Conservation (phyloP, 2,888 invertebrate genomes). For the Idaea dimidiata region DNA sequence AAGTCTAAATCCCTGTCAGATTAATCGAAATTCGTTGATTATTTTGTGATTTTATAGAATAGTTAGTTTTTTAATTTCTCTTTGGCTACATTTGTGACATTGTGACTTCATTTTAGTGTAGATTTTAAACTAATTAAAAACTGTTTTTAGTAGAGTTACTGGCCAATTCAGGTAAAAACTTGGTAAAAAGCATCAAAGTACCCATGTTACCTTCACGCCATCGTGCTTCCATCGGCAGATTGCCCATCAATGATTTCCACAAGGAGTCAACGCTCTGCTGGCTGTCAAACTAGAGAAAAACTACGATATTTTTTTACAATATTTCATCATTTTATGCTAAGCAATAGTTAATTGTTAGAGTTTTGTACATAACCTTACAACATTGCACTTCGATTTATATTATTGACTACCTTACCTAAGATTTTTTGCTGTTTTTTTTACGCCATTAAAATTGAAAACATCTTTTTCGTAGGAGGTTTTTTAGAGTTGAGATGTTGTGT, state of each 20-base stretch:
- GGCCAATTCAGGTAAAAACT: neutral
- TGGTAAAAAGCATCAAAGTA: neutral
- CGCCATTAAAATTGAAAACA: neutral
- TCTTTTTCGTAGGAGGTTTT: neutral
- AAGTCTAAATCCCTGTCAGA: too few species aligned
- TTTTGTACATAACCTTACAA: neutral
- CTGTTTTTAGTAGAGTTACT: too few species aligned
- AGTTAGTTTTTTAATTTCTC: too few species aligned
- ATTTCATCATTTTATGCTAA: constrained; percentile 9
- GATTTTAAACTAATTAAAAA: too few species aligned
- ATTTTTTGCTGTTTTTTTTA: neutral
- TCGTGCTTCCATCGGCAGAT: constrained; percentile 10
- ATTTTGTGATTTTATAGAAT: too few species aligned
- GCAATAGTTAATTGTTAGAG: neutral
- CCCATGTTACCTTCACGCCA: constrained; percentile 36
- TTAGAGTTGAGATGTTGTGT: neutral
- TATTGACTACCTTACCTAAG: neutral
- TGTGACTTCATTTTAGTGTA: too few species aligned
- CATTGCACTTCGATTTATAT: neutral
- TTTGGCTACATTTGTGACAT: too few species aligned
- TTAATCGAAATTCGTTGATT: too few species aligned
- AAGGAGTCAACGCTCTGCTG: constrained; percentile 37
- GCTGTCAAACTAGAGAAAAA: constrained; percentile 14
- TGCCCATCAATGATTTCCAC: constrained; percentile 37
- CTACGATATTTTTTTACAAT: constrained; percentile 7